Evolutionary conservation across 2,113 vertebrate species (phyloP).

Genomic region (Nycticryphes semicollaris): DNA sequence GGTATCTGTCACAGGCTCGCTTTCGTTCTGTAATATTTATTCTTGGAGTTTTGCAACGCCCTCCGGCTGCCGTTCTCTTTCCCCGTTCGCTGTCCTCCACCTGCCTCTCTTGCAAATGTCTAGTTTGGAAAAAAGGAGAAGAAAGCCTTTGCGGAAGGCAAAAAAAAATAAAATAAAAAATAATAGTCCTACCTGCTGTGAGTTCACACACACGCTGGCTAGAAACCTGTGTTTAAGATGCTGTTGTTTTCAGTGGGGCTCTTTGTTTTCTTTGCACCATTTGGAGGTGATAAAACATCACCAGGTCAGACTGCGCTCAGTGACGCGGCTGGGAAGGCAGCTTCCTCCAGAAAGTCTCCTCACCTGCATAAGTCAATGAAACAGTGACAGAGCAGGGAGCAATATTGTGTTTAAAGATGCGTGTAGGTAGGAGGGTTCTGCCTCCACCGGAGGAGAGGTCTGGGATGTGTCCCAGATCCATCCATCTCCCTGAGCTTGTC

Average conservation of each 20-base stretch:
- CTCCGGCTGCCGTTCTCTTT: conserved; percentile 1
- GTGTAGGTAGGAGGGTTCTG: background rate
- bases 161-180: background rate
- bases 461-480: conserved; percentile 32
- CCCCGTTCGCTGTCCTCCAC: background rate
- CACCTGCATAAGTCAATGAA: background rate
- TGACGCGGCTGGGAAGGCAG: background rate
- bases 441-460: background rate
- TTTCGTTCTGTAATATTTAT: conserved; percentile 22
- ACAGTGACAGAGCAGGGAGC: background rate
- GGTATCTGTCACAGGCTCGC: background rate
- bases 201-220: background rate
- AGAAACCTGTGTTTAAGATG: background rate
- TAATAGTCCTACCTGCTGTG: background rate
- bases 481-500: conserved; percentile 30
- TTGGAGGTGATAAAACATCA: conserved; percentile 6
- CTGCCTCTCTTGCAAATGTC: background rate
- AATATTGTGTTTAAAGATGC: background rate
- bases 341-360: background rate
- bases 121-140: background rate
- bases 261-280: conserved; percentile 29
- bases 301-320: background rate
- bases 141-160: background rate
- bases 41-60: background rate
- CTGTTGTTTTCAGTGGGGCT: background rate